Percentiles rank a stretch among this genome's conserved stretches.
Evolutionary conservation across 2,113 vertebrate genomes (phyloP).

Genomic region (Psittacula cyanocephala): DNA sequence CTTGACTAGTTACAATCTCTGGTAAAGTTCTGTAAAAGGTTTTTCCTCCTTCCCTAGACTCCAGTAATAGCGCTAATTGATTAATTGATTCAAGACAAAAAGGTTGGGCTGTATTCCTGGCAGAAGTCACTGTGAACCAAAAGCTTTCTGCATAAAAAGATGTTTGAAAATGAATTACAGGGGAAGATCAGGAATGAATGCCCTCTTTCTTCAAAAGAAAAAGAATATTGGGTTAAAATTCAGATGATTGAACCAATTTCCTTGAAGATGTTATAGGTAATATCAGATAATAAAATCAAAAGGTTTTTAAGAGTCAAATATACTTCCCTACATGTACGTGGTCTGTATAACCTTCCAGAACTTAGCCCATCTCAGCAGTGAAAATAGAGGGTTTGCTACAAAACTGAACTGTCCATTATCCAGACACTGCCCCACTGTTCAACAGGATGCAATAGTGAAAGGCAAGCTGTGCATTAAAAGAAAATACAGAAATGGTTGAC

Average conservation of each 20-base stretch:
- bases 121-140: background rate
- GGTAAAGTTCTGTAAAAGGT: background rate
- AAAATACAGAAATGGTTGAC: background rate
- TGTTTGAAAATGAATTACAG: background rate
- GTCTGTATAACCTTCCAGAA: slow-evolving; percentile 8
- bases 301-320: slow-evolving; percentile 13
- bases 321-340: background rate
- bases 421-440: background rate
- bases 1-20: background rate
- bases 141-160: background rate
- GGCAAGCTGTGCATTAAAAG: background rate
- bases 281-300: slow-evolving; percentile 21
- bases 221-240: background rate
- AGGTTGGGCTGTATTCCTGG: background rate
- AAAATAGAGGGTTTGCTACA: background rate
- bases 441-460: background rate
- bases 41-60: background rate
- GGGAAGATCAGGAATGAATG: background rate
- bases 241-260: background rate
- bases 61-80: background rate
- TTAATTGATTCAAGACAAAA: slow-evolving; percentile 20
- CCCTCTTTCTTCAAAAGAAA: background rate
- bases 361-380: background rate
- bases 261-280: background rate
- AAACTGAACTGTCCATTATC: background rate